These are phyloP conservation scores for Invenusta paracnida DNA, from an alignment of 2,888 invertebrate genomes.

Conservation along the genomic window DNA sequence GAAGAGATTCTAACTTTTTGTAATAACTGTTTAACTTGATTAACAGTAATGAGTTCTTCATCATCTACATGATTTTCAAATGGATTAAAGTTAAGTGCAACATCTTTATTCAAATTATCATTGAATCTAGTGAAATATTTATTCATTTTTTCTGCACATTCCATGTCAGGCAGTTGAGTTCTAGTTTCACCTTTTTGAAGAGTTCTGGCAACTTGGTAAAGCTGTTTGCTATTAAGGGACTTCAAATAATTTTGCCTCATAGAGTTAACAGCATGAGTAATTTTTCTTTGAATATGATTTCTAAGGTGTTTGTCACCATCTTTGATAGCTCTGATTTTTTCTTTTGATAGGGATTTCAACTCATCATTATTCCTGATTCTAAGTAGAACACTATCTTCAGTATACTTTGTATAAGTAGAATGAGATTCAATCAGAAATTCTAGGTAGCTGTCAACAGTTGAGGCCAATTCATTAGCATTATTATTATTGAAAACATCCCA, in stretches of 20 bases:
- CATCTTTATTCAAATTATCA: conserved; percentile 29
- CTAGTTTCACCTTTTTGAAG: conserved; percentile 27
- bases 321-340: conserved; percentile 29
- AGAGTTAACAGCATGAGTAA: conserved; percentile 29
- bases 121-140: conserved; percentile 29
- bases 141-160: conserved; percentile 29
- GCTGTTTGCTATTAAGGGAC: conserved; percentile 29
- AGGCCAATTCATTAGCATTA: conserved; percentile 29
- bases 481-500: conserved; percentile 29
- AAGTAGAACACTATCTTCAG: conserved; percentile 29
- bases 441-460: conserved; percentile 23
- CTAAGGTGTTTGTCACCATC: conserved; percentile 26
- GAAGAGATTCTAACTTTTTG: conserved; percentile 29
- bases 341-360: conserved; percentile 27
- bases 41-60: conserved; percentile 26
- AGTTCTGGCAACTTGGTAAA: conserved; percentile 29
- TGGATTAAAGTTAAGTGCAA: conserved; percentile 29
- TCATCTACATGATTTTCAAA: conserved; percentile 29
- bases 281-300: conserved; percentile 29
- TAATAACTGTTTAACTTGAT: conserved; percentile 29
- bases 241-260: conserved; percentile 29
- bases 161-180: conserved; percentile 29
- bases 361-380: conserved; percentile 29
- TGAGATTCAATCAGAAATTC: conserved; percentile 29
- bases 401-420: conserved; percentile 22